A percentile compares a stretch with the other conserved stretches of the same genome.
phyloP scores from a whole-genome alignment of 1,140 invertebrate species.

The Xylocopa sonorina region DNA sequence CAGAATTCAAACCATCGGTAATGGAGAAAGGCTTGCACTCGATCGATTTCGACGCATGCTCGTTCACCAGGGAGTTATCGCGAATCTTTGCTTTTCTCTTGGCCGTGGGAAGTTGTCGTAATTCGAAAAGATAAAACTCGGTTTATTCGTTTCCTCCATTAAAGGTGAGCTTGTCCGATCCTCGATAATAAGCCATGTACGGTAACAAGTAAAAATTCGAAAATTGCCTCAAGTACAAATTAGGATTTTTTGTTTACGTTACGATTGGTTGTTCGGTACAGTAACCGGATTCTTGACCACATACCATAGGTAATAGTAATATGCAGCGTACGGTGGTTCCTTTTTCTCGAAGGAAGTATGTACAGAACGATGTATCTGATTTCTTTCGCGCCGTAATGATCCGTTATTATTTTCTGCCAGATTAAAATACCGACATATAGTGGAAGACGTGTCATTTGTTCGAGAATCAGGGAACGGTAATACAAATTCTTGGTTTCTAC shows the following conservation, averaged over 20 bases:
- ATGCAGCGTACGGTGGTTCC: not conserved
- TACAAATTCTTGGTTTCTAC: too few relatives aligned
- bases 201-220: not conserved
- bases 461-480: too few relatives aligned
- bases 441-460: too few relatives aligned
- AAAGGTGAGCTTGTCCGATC: not conserved
- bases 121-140: not conserved
- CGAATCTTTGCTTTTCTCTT: not conserved
- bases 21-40: not conserved
- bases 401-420: too few relatives aligned
- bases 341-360: not conserved
- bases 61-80: not conserved
- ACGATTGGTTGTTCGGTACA: not conserved
- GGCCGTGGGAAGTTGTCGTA: slow-evolving; percentile 15
- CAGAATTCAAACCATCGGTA: slow-evolving; percentile 2
- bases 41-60: slow-evolving; percentile 8
- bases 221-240: not conserved
- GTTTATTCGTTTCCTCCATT: not conserved
- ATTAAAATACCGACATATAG: too few relatives aligned
- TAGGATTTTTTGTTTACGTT: not conserved
- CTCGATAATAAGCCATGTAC: not conserved
- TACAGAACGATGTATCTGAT: not conserved
- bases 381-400: not conserved
- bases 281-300: not conserved
- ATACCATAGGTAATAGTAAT: not conserved